Percentiles rank a stretch among this genome's conserved stretches.
phyloP scores from a whole-genome alignment of 2,797 vertebrate genomes.

The Paramormyrops hopkinsi region DNA sequence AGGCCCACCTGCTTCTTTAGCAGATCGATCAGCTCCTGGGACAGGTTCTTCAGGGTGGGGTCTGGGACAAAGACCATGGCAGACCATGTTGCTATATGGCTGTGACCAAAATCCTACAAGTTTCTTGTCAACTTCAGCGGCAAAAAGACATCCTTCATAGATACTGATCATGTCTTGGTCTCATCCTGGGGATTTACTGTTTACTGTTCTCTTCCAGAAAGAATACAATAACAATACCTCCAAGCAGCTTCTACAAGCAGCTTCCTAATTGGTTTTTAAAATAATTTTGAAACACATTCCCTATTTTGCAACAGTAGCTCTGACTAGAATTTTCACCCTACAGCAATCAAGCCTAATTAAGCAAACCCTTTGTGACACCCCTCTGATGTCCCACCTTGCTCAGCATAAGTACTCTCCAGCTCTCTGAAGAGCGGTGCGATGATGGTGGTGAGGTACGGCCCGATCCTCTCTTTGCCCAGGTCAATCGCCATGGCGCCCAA shows the following conservation, averaged over 20 bases:
- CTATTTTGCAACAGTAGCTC: not conserved
- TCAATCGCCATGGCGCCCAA: constrained; percentile 83
- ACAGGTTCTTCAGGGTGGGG: constrained; percentile 85
- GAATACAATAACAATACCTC: not conserved
- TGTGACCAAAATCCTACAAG: not conserved
- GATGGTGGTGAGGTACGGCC: constrained; percentile 76
- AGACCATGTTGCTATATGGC: not conserved
- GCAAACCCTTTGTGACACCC: not conserved
- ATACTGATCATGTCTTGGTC: not conserved
- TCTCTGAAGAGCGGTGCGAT: constrained; percentile 84
- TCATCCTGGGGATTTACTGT: not conserved
- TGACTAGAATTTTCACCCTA: not conserved
- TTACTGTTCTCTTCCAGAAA: not conserved
- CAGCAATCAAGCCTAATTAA: not conserved
- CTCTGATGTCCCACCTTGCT: constrained; percentile 70
- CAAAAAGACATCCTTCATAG: not conserved
- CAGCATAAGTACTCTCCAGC: constrained; percentile 90
- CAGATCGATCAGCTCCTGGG: constrained; percentile 92
- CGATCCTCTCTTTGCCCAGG: constrained; percentile 75
- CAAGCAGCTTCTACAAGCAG: not conserved
- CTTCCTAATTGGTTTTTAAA: not conserved
- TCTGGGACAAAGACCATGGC: constrained; percentile 58
- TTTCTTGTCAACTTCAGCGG: not conserved
- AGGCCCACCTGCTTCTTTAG: constrained; percentile 85
- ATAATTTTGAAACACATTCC: not conserved